These are phyloP conservation scores for Proisotoma minuta DNA, from an alignment of 2,888 invertebrate species.

Conservation along the genomic window DNA sequence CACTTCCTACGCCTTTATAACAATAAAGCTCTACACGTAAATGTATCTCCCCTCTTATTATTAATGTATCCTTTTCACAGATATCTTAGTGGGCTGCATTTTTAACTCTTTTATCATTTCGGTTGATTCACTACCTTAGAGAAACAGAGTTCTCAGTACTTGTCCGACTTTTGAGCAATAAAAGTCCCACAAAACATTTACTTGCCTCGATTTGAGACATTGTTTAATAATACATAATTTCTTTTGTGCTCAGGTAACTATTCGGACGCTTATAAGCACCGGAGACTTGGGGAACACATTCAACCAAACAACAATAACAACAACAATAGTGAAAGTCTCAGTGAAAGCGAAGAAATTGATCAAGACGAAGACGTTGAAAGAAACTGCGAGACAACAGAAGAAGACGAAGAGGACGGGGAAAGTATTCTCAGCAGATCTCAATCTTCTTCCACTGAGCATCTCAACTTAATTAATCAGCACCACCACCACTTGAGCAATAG, in stretches of 20 bases:
- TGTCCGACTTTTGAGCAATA: background rate
- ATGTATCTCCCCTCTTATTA: conserved; percentile 4
- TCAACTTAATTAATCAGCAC: conserved; percentile 34
- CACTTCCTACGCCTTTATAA: conserved; percentile 1
- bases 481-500: conserved; percentile 30
- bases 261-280: conserved; percentile 25
- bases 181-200: conserved; percentile 1
- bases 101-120: conserved; percentile 6
- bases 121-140: background rate
- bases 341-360: conserved; percentile 30
- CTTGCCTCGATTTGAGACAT: background rate
- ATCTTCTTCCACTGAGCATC: conserved; percentile 28
- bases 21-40: background rate
- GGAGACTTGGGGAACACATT: conserved; percentile 26
- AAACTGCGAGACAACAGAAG: conserved; percentile 22
- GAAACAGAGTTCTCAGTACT: conserved; percentile 4
- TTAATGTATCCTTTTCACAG: background rate
- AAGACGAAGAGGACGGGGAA: conserved; percentile 26
- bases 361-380: conserved; percentile 17
- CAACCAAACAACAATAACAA: conserved; percentile 26
- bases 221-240: background rate
- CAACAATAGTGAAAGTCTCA: conserved; percentile 28
- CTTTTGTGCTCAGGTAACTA: conserved; percentile 23
- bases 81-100: background rate
- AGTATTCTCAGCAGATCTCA: conserved; percentile 22